Base-by-base conservation (phyloP, 2,113 vertebrate genomes). In the Corythornis cristatus region DNA sequence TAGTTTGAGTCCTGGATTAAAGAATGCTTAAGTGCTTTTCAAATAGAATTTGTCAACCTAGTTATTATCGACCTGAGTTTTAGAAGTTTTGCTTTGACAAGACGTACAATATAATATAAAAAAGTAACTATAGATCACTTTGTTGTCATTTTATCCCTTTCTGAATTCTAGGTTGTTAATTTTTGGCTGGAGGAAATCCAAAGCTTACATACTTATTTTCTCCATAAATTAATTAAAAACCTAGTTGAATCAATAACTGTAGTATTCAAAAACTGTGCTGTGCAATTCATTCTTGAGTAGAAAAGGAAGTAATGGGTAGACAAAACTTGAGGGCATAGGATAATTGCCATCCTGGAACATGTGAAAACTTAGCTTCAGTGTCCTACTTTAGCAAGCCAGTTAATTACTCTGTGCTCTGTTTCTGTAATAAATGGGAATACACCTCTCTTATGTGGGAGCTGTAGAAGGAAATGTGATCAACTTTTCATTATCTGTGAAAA, bases 351-450 rank as follows among this genome's bases (percentile, higher is more conserved):
- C 50, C 70, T 82, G 70, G 31, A 88, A 72, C 42, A 48, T 56
- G n/a, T 53, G 86, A 86, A 94, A 92, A 89, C 37, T 86, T 81
- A 83, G 77, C 43, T 43, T 83, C 61, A 42, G 40, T 86, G 92
- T 83, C 86, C 92, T 96, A 90, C 92, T 95, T 96, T 70, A 88
- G 83, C 61, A 89, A 84, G 61, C 72, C 74, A 84, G 62, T 86
- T 92, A 95, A 94, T 93, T 92, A 92, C 54, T 84, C 23, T 50
- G 64, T 72, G 86, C 70, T 91, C 76, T 75, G 53, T 75, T 94
- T 94, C 77, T 18, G 70, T 65, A 84, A 51, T 65, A 92, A 88
- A 72, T 61, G 90, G 15, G 0, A 88, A 82, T 84, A 58, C 37
- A 58, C 66, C 66, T 90, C 71, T 78, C 16, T 78, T 31, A 62